Evolutionary conservation across 2,797 vertebrate species (phyloP).

Genomic region (Xerus rutilus): DNA sequence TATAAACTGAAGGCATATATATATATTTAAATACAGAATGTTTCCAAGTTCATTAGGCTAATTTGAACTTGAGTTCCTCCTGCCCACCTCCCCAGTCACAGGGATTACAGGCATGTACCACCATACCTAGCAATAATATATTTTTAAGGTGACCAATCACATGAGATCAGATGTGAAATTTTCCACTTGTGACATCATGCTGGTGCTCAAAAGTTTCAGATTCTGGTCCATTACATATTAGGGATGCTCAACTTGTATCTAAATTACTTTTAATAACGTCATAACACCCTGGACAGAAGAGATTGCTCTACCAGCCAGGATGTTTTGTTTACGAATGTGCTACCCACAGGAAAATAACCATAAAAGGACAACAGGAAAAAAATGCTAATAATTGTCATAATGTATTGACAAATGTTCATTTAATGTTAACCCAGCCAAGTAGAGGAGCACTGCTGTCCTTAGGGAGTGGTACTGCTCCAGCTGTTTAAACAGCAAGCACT

Average conservation of each 20-base stretch:
- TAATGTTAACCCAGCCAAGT: background rate
- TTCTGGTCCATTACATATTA: background rate
- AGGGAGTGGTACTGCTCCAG: too few species aligned
- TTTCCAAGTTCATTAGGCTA: too few species aligned
- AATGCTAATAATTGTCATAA: background rate
- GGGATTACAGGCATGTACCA: too few species aligned
- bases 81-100: too few species aligned
- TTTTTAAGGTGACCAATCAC: background rate
- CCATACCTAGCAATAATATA: too few species aligned
- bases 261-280: too few species aligned
- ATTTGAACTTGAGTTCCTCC: too few species aligned
- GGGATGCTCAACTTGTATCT: background rate
- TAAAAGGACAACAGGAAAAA: background rate
- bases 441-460: background rate
- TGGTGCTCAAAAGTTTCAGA: background rate
- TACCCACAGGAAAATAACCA: background rate
- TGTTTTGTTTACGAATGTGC: background rate
- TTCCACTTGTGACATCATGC: background rate
- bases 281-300: too few species aligned
- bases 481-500: background rate
- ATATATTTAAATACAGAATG: background rate
- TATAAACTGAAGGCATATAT: too few species aligned
- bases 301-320: background rate
- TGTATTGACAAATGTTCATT: background rate
- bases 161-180: background rate